Evolutionary conservation across 2,113 vertebrate genomes (phyloP).

Genomic region (Bostrychus sinensis): DNA sequence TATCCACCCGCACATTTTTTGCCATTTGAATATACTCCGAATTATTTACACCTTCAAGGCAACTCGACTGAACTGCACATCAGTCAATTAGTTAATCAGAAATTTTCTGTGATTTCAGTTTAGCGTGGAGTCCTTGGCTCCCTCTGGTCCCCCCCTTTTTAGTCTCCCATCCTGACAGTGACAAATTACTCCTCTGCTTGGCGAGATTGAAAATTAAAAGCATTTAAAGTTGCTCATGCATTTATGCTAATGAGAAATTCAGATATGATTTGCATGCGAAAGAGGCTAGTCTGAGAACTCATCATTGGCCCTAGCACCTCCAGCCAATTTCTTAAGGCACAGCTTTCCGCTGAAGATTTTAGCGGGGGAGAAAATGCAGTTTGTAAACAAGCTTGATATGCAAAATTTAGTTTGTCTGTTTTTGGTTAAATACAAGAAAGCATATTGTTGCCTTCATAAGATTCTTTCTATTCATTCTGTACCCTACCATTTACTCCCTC

Average conservation of each 20-base stretch:
- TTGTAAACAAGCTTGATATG: constrained; percentile 58
- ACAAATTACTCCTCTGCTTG: constrained; percentile 99
- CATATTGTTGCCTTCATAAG: constrained; percentile 37
- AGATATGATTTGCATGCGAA: constrained; percentile 99
- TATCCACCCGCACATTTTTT: constrained; percentile 66
- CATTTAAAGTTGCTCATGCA: constrained; percentile 99
- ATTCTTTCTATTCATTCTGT: constrained; percentile 75
- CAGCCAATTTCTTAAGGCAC: constrained; percentile 87
- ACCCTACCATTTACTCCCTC: constrained; percentile 45
- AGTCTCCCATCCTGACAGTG: constrained; percentile 99
- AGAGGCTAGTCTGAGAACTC: constrained; percentile 98
- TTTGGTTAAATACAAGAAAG: constrained; percentile 50
- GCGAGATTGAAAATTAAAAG: constrained; percentile 99
- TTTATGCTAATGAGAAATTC: constrained; percentile 99
- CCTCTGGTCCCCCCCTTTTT: constrained; percentile 86
- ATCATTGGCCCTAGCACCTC: constrained; percentile 84
- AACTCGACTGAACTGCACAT: constrained; percentile 95
- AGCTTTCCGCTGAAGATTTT: constrained; percentile 66
- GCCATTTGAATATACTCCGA: constrained; percentile 88
- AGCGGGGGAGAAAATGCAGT: constrained; percentile 54
- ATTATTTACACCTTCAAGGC: constrained; percentile 99
- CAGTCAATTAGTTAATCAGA: constrained; percentile 99
- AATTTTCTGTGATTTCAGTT: constrained; percentile 99
- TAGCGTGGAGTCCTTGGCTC: constrained; percentile 91
- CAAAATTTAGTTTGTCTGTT: constrained; percentile 43